These are phyloP conservation scores for Acanthosoma haemorrhoidale DNA, from an alignment of 2,888 invertebrate genomes.

Conservation along the genomic window DNA sequence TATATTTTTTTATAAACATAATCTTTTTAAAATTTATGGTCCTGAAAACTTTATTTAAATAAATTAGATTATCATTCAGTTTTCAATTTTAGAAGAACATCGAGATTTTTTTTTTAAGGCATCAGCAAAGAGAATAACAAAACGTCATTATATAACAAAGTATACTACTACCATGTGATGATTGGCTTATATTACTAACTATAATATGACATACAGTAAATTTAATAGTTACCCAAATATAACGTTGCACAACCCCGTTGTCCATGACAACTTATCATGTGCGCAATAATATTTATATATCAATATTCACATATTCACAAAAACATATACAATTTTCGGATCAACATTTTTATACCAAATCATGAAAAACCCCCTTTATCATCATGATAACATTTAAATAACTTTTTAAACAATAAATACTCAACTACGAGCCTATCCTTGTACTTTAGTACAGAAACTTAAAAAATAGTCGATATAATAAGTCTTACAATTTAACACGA, in stretches of 20 bases:
- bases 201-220: constrained; percentile 29
- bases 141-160: constrained; percentile 27
- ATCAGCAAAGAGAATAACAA: constrained; percentile 28
- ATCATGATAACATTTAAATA: constrained; percentile 35
- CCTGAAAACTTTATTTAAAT: constrained; percentile 22
- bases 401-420: constrained; percentile 34
- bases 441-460: constrained; percentile 38
- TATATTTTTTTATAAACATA: constrained; percentile 14
- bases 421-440: constrained; percentile 25
- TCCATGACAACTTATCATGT: constrained; percentile 35
- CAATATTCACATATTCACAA: constrained; percentile 38
- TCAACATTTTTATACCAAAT: constrained; percentile 30
- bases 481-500: constrained; percentile 23
- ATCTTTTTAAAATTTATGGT: constrained; percentile 27
- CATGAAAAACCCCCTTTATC: constrained; percentile 30
- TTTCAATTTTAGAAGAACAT: constrained; percentile 22
- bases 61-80: constrained; percentile 25
- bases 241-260: constrained; percentile 31
- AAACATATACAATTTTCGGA: constrained; percentile 31
- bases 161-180: constrained; percentile 32
- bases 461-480: constrained; percentile 30
- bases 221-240: constrained; percentile 29
- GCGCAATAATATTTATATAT: constrained; percentile 31
- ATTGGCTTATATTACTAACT: constrained; percentile 27
- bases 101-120: constrained; percentile 19